Evolutionary conservation across 2,888 invertebrate genomes (phyloP).

Genomic region (Quadroppia sp.): DNA sequence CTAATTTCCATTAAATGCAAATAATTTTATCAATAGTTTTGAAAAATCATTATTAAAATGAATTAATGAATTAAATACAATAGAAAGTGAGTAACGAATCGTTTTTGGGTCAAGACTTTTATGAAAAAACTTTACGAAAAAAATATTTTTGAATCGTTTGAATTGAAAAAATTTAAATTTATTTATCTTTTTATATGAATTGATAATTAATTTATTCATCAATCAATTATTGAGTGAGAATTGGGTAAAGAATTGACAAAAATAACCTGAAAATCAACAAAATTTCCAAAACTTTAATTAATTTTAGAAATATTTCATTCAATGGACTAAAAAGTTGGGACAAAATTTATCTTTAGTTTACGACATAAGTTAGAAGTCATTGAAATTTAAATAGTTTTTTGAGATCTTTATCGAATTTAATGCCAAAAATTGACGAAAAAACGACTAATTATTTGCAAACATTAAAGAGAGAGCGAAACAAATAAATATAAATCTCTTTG

Average conservation of each 20-base stretch:
- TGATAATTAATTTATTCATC: background rate
- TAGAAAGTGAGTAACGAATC: slow-evolving; percentile 2
- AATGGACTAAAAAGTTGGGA: too few relatives aligned
- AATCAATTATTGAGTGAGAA: background rate
- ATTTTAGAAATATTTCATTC: too few relatives aligned
- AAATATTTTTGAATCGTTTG: too few relatives aligned
- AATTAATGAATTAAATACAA: slow-evolving; percentile 5
- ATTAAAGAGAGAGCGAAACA: background rate
- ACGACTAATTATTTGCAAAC: background rate
- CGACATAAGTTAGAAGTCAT: too few relatives aligned
- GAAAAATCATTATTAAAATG: background rate
- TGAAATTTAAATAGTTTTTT: too few relatives aligned
- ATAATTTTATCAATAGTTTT: background rate
- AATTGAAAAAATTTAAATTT: background rate
- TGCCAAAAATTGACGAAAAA: background rate
- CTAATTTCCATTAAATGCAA: background rate
- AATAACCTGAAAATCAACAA: too few relatives aligned
- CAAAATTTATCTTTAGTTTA: too few relatives aligned
- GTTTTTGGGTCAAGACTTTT: slow-evolving; percentile 36
- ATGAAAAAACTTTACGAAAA: too few relatives aligned
- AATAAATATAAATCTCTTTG: slow-evolving; percentile 8
- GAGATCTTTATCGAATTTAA: background rate
- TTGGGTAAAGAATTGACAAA: background rate
- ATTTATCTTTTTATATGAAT: too few relatives aligned
- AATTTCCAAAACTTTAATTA: too few relatives aligned